Evolutionary conservation across 2,113 vertebrate species (phyloP).

Genomic region (Psilopsiagon aymara): DNA sequence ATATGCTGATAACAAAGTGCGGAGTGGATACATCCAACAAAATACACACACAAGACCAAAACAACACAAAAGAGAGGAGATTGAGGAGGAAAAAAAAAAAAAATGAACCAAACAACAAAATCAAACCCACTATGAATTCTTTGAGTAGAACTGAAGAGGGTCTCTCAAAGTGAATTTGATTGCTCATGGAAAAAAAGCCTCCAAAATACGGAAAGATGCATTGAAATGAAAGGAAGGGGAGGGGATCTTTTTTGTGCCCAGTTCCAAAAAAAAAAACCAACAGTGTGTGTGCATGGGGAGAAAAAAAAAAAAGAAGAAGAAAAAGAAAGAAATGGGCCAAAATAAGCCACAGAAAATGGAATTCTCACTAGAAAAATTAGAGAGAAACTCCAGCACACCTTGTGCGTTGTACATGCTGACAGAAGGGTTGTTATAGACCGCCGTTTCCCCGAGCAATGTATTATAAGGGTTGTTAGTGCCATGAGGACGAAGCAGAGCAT

Average conservation of each 20-base stretch:
- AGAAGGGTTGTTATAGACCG: slow-evolving; percentile 99
- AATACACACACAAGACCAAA: slow-evolving; percentile 54
- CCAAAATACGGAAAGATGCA: slow-evolving; percentile 70
- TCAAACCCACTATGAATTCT: slow-evolving; percentile 45
- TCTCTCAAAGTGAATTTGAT: slow-evolving; percentile 63
- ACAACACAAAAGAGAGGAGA: slow-evolving; percentile 49
- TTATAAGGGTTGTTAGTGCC: slow-evolving; percentile 99
- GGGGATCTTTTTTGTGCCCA: slow-evolving; percentile 1
- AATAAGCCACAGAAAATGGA: slow-evolving; percentile 79
- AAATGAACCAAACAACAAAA: neutral
- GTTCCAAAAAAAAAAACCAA: slow-evolving; percentile 4
- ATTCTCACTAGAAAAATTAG: slow-evolving; percentile 80
- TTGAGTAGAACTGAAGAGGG: slow-evolving; percentile 30
- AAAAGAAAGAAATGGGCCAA: slow-evolving; percentile 65
- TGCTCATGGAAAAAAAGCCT: slow-evolving; percentile 68
- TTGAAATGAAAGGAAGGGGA: slow-evolving; percentile 43
- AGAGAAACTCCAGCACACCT: slow-evolving; percentile 94
- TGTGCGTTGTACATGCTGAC: slow-evolving; percentile 99
- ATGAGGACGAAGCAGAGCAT: slow-evolving; percentile 99
- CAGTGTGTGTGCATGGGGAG: neutral
- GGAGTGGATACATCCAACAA: slow-evolving; percentile 42
- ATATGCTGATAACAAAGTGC: slow-evolving; percentile 46
- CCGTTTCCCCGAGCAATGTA: slow-evolving; percentile 99
- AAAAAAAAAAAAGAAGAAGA: neutral
- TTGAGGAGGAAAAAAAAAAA: neutral